Conservation (phyloP, 2,888 invertebrate genomes). For the Drosophila paracracens region DNA sequence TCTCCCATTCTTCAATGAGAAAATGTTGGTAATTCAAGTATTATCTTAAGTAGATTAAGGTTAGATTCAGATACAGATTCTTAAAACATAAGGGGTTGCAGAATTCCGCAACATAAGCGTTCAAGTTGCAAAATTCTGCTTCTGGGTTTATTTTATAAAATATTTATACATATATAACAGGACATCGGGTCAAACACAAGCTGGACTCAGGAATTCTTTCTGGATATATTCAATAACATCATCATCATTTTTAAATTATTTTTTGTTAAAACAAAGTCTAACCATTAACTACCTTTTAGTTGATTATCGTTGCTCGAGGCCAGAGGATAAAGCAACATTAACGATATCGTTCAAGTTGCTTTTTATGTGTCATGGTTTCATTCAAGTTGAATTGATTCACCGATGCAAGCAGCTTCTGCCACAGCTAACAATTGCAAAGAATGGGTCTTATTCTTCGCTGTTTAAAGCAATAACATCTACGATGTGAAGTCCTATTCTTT, state of each 20-base stretch:
- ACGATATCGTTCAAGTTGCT: constrained; percentile 42
- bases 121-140: background rate
- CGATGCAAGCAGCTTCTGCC: background rate
- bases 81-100: too few species aligned
- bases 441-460: constrained; percentile 11
- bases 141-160: background rate
- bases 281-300: background rate
- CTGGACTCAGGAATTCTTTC: constrained; percentile 18
- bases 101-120: too few species aligned
- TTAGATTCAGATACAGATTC: too few species aligned
- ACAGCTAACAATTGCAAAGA: background rate
- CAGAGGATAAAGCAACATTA: constrained; percentile 48
- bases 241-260: background rate
- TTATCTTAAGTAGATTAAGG: background rate
- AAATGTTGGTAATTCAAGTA: background rate
- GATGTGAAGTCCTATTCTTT: background rate
- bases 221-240: background rate
- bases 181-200: constrained; percentile 17
- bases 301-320: background rate
- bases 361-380: background rate
- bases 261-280: background rate
- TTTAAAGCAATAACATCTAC: constrained; percentile 23
- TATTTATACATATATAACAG: background rate
- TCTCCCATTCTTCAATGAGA: background rate
- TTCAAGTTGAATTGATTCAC: background rate